phyloP scores from a whole-genome alignment of 35 echinoderm and acorn worm genomes.

The Strongylocentrotus purpuratus region DNA sequence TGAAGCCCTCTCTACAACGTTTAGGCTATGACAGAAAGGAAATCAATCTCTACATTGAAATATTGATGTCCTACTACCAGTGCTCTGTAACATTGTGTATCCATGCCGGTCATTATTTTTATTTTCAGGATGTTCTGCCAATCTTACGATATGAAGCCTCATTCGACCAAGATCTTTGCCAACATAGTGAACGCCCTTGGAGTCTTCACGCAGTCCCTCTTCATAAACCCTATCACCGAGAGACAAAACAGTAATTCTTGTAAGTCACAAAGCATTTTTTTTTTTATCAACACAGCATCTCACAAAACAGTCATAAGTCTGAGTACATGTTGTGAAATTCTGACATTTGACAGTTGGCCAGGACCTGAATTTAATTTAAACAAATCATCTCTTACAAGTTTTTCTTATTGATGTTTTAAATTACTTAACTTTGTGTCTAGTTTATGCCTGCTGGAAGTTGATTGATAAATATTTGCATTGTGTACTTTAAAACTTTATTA shows the following conservation, averaged over 20 bases:
- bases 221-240: slow-evolving; percentile 79
- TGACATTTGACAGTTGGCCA: too few species aligned
- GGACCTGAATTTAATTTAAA: neutral
- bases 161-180: slow-evolving; percentile 96
- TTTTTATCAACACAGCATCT: neutral
- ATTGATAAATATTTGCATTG: neutral
- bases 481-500: too few species aligned
- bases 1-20: too few species aligned
- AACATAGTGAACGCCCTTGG: slow-evolving; percentile 98
- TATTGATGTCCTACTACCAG: too few species aligned
- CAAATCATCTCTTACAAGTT: neutral
- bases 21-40: too few species aligned
- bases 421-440: too few species aligned
- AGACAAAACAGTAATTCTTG: slow-evolving; percentile 63
- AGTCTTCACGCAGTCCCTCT: slow-evolving; percentile 91
- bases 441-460: neutral
- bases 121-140: slow-evolving; percentile 87
- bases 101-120: neutral
- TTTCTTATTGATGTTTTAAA: too few species aligned
- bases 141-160: slow-evolving; percentile 95
- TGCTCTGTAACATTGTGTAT: neutral
- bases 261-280: slow-evolving; percentile 49
- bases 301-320: neutral
- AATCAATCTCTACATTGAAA: too few species aligned
- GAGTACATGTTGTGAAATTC: neutral